Conservation (phyloP, 2,797 vertebrate genomes). For the Hybognathus amarus region DNA sequence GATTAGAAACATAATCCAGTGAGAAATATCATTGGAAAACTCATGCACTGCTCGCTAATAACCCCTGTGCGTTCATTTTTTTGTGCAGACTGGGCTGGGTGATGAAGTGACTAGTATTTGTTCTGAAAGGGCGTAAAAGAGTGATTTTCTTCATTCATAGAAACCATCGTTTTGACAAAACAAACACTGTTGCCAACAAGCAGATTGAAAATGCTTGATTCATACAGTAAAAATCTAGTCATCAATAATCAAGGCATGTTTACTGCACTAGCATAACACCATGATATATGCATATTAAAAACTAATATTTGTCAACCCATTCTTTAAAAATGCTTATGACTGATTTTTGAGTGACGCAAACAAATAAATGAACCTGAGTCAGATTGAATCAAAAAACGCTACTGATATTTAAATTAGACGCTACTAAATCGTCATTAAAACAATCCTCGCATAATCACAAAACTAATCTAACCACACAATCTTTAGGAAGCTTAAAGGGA, state of each 20-base stretch:
- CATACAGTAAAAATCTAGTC: background rate
- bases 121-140: slow-evolving; percentile 7
- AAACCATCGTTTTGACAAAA: background rate
- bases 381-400: background rate
- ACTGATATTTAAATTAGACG: background rate
- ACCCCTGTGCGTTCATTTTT: slow-evolving; percentile 30
- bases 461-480: background rate
- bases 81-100: background rate
- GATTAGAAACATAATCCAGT: slow-evolving; percentile 57
- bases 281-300: background rate
- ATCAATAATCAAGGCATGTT: background rate
- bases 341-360: background rate
- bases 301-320: background rate
- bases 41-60: slow-evolving; percentile 22
- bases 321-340: background rate
- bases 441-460: background rate
- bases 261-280: background rate
- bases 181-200: background rate
- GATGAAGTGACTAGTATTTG: background rate
- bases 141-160: background rate
- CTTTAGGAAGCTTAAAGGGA: background rate
- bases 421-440: background rate
- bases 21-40: slow-evolving; percentile 37
- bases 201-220: background rate
- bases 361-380: background rate